Evolutionary conservation across 2,888 invertebrate genomes (phyloP), one percentile per base, ranked within the genome.

Genomic region (Cephalotes varians): DNA sequence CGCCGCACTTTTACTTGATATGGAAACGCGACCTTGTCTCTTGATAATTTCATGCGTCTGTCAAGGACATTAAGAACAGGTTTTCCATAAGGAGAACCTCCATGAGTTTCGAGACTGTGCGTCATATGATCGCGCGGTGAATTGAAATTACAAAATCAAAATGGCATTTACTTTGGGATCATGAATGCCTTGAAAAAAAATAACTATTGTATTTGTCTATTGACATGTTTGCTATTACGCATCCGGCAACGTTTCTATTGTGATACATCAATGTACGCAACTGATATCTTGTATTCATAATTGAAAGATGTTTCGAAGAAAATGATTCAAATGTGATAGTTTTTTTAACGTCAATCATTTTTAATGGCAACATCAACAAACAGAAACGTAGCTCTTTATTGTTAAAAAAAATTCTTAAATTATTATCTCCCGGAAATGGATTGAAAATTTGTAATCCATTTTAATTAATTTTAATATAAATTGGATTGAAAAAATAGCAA

Each of bases 101-200:
- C 18, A 7, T 71, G 0, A 71, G 34, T 25, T 54, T 71, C 34
- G 25, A 69, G 21, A 37, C 15, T 25, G 9, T 51, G 71, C 71
- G 71, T 71, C 54, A 71, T 71, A 12, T 12, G 18, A 71, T 54
- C 54, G 37, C 18, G 54, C 18, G 18, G 37, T 28, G 71, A 54
- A 72, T 56, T 56, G 28, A 12, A 72, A 56, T 56, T 5, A 28
- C 5, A 15, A 51, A 21, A 69, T 21, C 21, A 25, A 21, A 34
- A 44, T 69, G 4, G 18, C 9, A 0, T 37, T 37, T 51, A 69
- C 31, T 31, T 34, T 25, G 10, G 21, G 21, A 71, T 71, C 9
- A 18, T 1, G 15, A 37, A 54, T 21, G 15, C n/a, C 9, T 44
- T 34, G 21, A n/a, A 69, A 72, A 47, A n/a, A 34, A 25, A 4